These are phyloP conservation scores for Arge pagana DNA, from an alignment of 2,888 invertebrate genomes.

Conservation along the genomic window DNA sequence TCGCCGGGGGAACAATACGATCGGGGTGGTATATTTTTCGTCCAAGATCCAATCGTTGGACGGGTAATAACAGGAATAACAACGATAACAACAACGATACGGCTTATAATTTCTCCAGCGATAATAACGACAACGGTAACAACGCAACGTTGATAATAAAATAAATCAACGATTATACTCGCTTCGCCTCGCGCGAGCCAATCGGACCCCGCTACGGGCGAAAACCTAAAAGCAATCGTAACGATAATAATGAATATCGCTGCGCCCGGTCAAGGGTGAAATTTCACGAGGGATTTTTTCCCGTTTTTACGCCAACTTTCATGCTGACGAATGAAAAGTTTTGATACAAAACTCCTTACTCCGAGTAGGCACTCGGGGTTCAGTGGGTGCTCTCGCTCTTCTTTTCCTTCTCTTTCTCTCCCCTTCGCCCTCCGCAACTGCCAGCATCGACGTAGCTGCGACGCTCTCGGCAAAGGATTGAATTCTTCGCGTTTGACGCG, in stretches of 20 bases:
- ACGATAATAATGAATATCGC: constrained; percentile 1
- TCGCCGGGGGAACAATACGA: background rate
- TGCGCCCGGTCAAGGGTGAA: background rate
- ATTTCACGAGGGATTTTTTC: background rate
- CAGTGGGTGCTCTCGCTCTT: no score
- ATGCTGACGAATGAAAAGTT: background rate
- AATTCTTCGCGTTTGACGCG: no score
- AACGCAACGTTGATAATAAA: no score
- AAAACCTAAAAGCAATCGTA: background rate
- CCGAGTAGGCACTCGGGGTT: background rate
- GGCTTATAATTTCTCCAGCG: no score
- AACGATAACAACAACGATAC: background rate
- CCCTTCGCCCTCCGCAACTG: constrained; percentile 5
- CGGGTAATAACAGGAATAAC: background rate
- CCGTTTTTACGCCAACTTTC: background rate
- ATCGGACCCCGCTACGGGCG: no score
- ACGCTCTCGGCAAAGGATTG: constrained; percentile 1
- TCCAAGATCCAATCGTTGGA: constrained; percentile 1
- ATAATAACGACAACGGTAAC: no score
- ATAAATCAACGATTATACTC: no score
- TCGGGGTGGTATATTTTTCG: background rate
- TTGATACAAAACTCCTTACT: background rate
- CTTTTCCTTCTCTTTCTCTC: background rate
- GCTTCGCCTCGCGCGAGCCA: no score
- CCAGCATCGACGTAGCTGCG: constrained; percentile 9